phyloP scores from a whole-genome alignment of 1,140 invertebrate species.

The Caenorhabditis remanei region DNA sequence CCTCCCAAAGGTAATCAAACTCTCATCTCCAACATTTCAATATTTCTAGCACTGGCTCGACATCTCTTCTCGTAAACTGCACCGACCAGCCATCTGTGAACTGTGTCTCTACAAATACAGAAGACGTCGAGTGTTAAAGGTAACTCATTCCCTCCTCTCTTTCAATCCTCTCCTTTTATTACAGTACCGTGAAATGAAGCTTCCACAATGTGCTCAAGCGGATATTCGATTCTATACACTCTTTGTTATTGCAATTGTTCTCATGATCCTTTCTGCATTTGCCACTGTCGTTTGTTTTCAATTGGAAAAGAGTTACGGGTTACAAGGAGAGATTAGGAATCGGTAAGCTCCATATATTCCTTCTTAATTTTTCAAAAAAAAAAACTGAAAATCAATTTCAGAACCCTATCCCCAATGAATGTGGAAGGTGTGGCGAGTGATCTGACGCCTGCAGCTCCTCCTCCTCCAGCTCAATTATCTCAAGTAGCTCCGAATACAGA shows the following conservation, averaged over 20 bases:
- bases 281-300: conserved; percentile 67
- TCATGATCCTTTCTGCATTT: conserved; percentile 64
- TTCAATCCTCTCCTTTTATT: not conserved
- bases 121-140: conserved; percentile 81
- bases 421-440: conserved; percentile 33
- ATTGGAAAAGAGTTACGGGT: conserved; percentile 62
- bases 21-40: no score
- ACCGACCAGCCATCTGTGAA: conserved; percentile 80
- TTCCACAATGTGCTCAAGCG: conserved; percentile 58
- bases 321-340: conserved; percentile 43
- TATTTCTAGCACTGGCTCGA: conserved; percentile 81
- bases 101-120: conserved; percentile 81
- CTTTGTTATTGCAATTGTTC: conserved; percentile 63
- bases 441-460: not conserved
- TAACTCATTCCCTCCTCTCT: conserved; percentile 65
- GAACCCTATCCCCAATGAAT: conserved; percentile 38
- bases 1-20: no score
- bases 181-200: conserved; percentile 64
- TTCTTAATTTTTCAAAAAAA: not conserved
- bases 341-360: not conserved
- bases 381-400: conserved; percentile 9
- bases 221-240: conserved; percentile 65
- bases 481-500: not conserved
- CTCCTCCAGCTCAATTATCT: not conserved
- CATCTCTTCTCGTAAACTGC: conserved; percentile 79